Percentiles rank a stretch among this genome's conserved stretches.
Evolutionary conservation across 2,888 invertebrate species (phyloP).

Genomic region (Incurvaria masculella): DNA sequence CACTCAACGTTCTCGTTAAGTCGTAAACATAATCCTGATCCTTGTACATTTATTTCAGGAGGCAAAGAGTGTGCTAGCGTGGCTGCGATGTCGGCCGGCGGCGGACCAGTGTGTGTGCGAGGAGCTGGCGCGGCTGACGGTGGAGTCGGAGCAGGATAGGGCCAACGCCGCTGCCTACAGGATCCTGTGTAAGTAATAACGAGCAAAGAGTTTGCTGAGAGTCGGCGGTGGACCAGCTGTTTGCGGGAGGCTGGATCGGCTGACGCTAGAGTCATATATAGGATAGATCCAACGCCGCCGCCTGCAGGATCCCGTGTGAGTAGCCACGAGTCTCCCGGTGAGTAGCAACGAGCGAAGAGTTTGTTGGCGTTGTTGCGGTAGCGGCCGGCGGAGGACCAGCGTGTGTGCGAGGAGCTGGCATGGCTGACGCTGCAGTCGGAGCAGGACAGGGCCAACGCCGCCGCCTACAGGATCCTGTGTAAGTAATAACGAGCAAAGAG

Average conservation of each 20-base stretch:
- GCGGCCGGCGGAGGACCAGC: constrained; percentile 30
- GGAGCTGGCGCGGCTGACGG: constrained; percentile 33
- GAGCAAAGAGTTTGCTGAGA: constrained; percentile 35
- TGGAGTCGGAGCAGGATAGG: constrained; percentile 36
- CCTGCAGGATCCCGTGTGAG: neutral
- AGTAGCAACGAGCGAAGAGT: constrained; percentile 34
- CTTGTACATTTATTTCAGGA: constrained; percentile 31
- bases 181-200: constrained; percentile 31
- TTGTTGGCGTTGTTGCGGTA: constrained; percentile 44
- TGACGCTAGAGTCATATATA: constrained; percentile 37
- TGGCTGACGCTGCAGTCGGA: constrained; percentile 35
- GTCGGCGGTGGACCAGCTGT: constrained; percentile 29
- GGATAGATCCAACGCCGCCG: constrained; percentile 20
- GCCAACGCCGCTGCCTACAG: constrained; percentile 6
- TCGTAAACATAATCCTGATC: too few species aligned
- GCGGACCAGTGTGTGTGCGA: constrained; percentile 35
- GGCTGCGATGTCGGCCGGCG: constrained; percentile 38
- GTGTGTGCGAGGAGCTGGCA: constrained; percentile 39
- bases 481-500: constrained; percentile 36
- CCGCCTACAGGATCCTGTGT: neutral
- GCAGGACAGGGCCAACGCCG: constrained; percentile 23
- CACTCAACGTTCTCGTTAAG: too few species aligned
- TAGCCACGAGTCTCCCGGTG: constrained; percentile 25
- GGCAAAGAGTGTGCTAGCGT: constrained; percentile 39
- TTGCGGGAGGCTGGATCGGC: constrained; percentile 33